Conservation (phyloP, 2,113 vertebrate genomes). For the Vulpes vulpes region DNA sequence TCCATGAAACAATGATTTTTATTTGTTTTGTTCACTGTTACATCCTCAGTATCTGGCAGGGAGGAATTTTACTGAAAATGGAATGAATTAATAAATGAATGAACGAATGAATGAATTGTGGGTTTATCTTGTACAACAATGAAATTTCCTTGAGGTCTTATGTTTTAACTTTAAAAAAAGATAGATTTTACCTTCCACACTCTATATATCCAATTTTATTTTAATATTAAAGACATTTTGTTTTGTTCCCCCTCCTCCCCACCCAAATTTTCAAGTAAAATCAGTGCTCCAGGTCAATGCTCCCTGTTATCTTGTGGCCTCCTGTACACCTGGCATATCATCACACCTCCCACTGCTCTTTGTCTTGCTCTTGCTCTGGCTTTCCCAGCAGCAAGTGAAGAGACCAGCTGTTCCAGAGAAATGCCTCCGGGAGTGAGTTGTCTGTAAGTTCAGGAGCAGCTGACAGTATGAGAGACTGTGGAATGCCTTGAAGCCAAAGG, state of each 20-base stretch:
- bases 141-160: background rate
- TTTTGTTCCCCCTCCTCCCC: background rate
- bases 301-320: background rate
- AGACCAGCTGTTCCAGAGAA: slow-evolving; percentile 18
- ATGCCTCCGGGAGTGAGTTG: background rate
- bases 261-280: slow-evolving; percentile 12
- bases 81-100: background rate
- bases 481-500: background rate
- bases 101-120: background rate
- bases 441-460: background rate
- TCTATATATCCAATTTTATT: background rate
- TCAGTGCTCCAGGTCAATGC: background rate
- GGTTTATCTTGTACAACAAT: background rate
- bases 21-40: background rate
- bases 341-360: background rate
- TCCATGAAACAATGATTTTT: background rate
- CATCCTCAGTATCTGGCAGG: background rate
- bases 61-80: background rate
- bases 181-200: slow-evolving; percentile 5
- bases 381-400: background rate
- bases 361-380: background rate
- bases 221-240: slow-evolving; percentile 11
- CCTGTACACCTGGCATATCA: background rate
- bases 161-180: slow-evolving; percentile 22
- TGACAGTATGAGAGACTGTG: background rate